Evolutionary conservation across 2,113 vertebrate genomes (phyloP).

Genomic region (Oxyura jamaicensis): DNA sequence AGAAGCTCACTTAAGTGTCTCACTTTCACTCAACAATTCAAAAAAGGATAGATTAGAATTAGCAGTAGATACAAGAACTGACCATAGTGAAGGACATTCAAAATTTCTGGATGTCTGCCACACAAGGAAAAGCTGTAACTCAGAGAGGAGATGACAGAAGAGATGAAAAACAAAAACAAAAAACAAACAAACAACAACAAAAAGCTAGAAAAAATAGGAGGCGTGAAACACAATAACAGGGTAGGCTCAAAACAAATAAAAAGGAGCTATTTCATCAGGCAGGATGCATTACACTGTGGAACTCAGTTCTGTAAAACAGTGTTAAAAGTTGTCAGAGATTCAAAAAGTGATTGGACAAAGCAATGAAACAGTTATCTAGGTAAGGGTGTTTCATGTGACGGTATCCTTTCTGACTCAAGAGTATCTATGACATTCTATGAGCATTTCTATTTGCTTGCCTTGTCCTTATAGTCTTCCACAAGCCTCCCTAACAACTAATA

Average conservation of each 20-base stretch:
- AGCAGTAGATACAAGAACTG: constrained; percentile 2
- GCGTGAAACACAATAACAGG: background rate
- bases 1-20: constrained; percentile 13
- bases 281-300: background rate
- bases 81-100: background rate
- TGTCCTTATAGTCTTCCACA: background rate
- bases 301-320: background rate
- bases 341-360: background rate
- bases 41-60: background rate
- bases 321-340: background rate
- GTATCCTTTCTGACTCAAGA: background rate
- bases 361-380: background rate
- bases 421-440: background rate
- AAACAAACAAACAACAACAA: background rate
- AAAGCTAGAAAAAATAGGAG: background rate
- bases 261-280: background rate
- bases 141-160: background rate
- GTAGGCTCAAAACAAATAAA: background rate
- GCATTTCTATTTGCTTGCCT: background rate
- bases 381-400: background rate
- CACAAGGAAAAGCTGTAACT: background rate
- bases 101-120: background rate
- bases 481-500: background rate
- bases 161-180: background rate
- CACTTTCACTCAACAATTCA: background rate